Base-by-base conservation (phyloP, 2,888 invertebrate genomes). In the Tachina fera region DNA sequence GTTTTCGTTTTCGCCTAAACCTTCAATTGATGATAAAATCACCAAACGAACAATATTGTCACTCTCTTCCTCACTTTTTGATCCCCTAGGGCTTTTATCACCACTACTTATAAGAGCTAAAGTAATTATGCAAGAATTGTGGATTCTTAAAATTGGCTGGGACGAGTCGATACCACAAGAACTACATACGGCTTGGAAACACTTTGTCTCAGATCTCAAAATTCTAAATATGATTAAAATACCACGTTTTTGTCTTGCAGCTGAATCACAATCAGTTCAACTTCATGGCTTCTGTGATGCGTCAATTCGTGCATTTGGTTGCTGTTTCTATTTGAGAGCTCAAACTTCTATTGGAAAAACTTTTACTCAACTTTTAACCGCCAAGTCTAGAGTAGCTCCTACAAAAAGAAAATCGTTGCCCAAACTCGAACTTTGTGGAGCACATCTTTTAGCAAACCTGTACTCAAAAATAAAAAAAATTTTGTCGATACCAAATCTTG, bases 331-430 rank as follows among this genome's bases (percentile, higher is more conserved):
- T 16, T 45, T 51, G 71, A 1, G 39, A 13, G 14, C 49, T 14
- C 2, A 6, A 82, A 31, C 6, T 78, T 10, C 79, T 5, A 74
- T 31, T 31, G 31, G 31, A 31, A 31, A 31, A 31, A 31, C 31
- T 31, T 31, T 31, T 31, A 63, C 72, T 41, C 45, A 60, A 1
- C 63, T 83, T 0, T 49, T 67, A 4, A 83, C 77, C 11, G 79
- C 83, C 16, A 79, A 78, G 41, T 76, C 76, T 1, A 49, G 86
- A 74, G 76, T 83, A 13, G 71, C 80, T 13, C 79, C 79, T 13
- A 80, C 67, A n/a, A 83, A 83, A 47, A 83, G 60, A 71, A 70
- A 80, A 81, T 77, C 83, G 3, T 61, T 86, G n/a, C 86, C 83
- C 8, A 71, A 83, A 60, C 76, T 84, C n/a, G 81, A 87, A 60